Conservation (phyloP, 2,797 vertebrate genomes). For the Decapterus maruadsi region DNA sequence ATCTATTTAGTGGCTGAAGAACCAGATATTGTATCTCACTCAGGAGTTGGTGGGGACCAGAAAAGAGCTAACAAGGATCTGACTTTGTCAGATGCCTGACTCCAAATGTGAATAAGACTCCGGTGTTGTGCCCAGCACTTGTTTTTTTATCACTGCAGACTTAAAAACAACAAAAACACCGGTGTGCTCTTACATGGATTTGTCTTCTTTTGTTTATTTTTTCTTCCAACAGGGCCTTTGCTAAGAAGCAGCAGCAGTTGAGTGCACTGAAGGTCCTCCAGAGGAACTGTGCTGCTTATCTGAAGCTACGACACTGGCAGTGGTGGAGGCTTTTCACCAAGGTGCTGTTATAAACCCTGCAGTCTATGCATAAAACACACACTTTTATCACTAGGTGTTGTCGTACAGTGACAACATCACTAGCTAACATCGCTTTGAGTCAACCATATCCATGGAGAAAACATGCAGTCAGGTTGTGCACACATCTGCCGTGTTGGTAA, state of each 20-base stretch:
- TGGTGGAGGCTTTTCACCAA: slow-evolving; percentile 99
- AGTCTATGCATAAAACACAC: too few species aligned
- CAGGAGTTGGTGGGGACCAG: neutral
- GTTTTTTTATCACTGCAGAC: neutral
- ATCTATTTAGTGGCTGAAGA: fast-evolving
- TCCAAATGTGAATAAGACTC: neutral
- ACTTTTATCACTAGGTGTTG: too few species aligned
- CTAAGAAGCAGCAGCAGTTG: slow-evolving; percentile 97
- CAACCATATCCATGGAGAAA: too few species aligned
- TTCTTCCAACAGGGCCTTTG: slow-evolving; percentile 89
- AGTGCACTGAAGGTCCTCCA: slow-evolving; percentile 97
- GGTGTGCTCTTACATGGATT: neutral
- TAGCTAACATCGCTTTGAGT: too few species aligned
- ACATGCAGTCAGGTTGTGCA: too few species aligned
- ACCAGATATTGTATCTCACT: too few species aligned
- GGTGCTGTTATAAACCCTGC: slow-evolving; percentile 73
- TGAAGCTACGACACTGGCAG: slow-evolving; percentile 98
- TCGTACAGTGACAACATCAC: too few species aligned
- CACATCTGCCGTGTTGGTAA: too few species aligned
- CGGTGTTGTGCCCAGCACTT: neutral
- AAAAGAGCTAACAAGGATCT: neutral
- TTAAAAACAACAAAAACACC: neutral
- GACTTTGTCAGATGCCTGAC: neutral
- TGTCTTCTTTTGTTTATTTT: slow-evolving; percentile 5
- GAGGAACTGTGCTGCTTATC: slow-evolving; percentile 96